These are phyloP conservation scores for Delphinus delphis DNA, from an alignment of 2,113 vertebrate species.

Conservation along the genomic window DNA sequence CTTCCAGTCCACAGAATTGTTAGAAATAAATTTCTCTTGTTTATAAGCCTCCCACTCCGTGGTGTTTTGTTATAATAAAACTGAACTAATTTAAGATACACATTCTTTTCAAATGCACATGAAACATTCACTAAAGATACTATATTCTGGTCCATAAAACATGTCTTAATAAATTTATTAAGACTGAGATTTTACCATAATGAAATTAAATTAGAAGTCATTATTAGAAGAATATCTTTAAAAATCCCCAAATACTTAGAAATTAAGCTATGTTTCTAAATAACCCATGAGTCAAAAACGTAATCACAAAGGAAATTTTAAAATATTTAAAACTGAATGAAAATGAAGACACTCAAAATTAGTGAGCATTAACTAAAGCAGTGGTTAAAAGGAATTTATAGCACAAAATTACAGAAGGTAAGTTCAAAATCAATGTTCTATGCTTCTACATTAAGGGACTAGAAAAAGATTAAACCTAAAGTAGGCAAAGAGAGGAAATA, in stretches of 20 bases:
- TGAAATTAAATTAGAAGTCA: not conserved
- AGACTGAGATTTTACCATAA: not conserved
- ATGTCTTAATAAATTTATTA: not conserved
- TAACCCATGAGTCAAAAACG: not conserved
- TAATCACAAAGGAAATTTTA: not conserved
- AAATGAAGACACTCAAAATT: not conserved
- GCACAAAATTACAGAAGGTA: not conserved
- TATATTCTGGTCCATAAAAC: not conserved
- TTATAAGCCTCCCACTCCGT: not conserved
- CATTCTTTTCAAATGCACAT: not conserved
- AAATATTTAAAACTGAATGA: conserved; percentile 1
- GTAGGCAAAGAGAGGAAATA: not conserved
- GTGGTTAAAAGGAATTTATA: not conserved
- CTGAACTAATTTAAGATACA: not conserved
- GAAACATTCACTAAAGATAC: not conserved
- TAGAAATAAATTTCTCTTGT: not conserved
- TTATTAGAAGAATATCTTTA: not conserved
- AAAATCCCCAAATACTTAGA: not conserved
- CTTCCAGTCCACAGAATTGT: not conserved
- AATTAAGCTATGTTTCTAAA: not conserved
- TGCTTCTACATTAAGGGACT: not conserved
- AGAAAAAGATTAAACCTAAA: not conserved
- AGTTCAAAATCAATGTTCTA: conserved; percentile 15
- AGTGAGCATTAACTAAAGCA: not conserved
- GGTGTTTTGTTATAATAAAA: not conserved